phyloP scores from a whole-genome alignment of 2,888 invertebrate genomes.

The Oxyteleia sp. region DNA sequence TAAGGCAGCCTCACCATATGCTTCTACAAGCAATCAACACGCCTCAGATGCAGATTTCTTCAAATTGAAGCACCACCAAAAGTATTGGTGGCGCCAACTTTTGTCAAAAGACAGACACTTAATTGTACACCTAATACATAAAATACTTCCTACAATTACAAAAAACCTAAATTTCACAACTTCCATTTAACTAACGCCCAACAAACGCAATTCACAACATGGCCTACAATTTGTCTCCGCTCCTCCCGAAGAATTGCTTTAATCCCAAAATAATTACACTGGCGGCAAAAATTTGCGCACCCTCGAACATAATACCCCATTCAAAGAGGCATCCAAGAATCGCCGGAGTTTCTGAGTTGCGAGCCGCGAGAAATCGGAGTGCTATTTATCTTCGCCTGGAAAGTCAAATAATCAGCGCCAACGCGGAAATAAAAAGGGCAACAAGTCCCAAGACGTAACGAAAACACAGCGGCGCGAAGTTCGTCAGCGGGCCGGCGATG shows the following conservation, averaged over 20 bases:
- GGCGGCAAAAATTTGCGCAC: conserved; percentile 35
- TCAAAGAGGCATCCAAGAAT: conserved; percentile 34
- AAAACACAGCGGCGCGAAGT: conserved; percentile 42
- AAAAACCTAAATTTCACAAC: no score
- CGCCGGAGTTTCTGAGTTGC: conserved; percentile 46
- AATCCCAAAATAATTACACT: conserved; percentile 55
- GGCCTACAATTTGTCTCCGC: conserved; percentile 11
- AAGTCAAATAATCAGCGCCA: conserved; percentile 67
- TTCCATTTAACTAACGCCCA: no score
- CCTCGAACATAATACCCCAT: conserved; percentile 38
- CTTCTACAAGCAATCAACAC: no score
- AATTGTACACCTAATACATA: no score
- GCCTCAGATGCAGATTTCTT: no score
- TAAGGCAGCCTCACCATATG: no score
- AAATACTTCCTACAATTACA: no score
- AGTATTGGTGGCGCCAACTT: no score
- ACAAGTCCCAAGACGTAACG: conserved; percentile 47
- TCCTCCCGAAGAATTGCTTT: conserved; percentile 17
- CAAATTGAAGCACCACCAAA: no score
- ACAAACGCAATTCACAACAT: no score
- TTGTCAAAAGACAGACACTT: no score
- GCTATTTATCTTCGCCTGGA: conserved; percentile 64
- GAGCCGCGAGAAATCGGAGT: conserved; percentile 35
- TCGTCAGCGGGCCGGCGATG: conserved; percentile 44
- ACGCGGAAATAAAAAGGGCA: conserved; percentile 55